Base-by-base conservation (phyloP, 2,797 vertebrate genomes). In the Lates japonicus region DNA sequence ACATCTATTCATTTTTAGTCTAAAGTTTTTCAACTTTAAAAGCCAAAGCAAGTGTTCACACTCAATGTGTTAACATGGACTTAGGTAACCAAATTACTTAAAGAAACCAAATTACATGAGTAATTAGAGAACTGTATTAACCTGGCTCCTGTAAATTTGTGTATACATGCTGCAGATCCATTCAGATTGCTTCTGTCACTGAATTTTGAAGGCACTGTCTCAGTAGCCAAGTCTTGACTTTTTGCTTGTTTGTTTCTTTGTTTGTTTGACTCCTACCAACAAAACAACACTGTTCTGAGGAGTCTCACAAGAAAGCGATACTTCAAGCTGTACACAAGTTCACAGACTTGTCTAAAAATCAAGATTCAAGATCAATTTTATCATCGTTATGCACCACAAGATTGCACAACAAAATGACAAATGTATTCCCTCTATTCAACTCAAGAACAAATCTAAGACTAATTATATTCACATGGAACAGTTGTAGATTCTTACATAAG, bases 381-480 rank as follows among this genome's bases (percentile, higher is more conserved):
- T 29, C 25, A 29, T 29, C 25, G 25, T 29, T 29, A 29, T 29
- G 25, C 25, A 29, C 25, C 25, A 29, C 25, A 29, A 29, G 25
- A 29, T 29, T 29, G 25, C 25, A 29, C 25, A 29, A 2, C 25
- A 29, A 29, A 29, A 29, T 29, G 25, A 29, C 25, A 29, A 29
- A 29, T 29, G 25, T 29, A 29, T 29, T 29, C 25, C 25, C 25
- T 29, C 25, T 29, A 29, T 29, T 29, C 25, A 29, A 2, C 25
- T 29, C 25, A 29, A 29, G 25, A 29, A 2, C 25, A 29, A 29
- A 29, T 29, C 25, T 54, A 58, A 57, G 58, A 65, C 46, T 73
- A 71, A 73, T 72, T 82, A 48, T 25, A 17, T 72, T 80, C 41
- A 58, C 35, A 22, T 79, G 35, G 66, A 31, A 31, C 31, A 44